phyloP scores from a whole-genome alignment of 2,797 vertebrate species.

The Poecilia velifera region DNA sequence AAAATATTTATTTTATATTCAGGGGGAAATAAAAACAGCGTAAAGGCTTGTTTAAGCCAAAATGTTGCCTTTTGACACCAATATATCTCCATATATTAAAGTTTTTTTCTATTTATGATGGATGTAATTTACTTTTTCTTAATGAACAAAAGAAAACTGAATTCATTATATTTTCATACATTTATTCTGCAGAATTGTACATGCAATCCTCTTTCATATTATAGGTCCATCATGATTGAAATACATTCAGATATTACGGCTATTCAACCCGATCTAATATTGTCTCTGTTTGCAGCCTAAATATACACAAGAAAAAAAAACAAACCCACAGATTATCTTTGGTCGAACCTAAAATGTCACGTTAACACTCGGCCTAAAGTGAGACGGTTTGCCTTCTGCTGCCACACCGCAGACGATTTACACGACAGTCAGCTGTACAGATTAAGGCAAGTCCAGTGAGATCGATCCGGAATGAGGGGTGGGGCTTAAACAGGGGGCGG shows the following conservation, averaged over 20 bases:
- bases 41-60: neutral
- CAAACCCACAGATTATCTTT: constrained; percentile 71
- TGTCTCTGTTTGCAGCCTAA: constrained; percentile 78
- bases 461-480: constrained; percentile 43
- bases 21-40: no score
- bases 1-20: no score
- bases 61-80: neutral
- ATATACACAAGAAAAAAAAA: constrained; percentile 79
- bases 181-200: constrained; percentile 67
- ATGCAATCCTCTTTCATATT: constrained; percentile 51
- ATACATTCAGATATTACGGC: constrained; percentile 77
- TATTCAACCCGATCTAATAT: constrained; percentile 75
- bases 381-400: constrained; percentile 64
- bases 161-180: constrained; percentile 15
- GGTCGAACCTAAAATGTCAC: constrained; percentile 68
- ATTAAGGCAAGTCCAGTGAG: constrained; percentile 82
- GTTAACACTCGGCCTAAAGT: constrained; percentile 57
- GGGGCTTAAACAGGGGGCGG: constrained; percentile 24
- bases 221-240: constrained; percentile 69
- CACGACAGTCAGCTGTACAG: constrained; percentile 63
- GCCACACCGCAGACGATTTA: constrained; percentile 39
- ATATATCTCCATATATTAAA: neutral
- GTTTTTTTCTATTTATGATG: neutral
- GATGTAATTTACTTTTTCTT: neutral
- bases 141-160: constrained; percentile 7